Percentiles rank a stretch among this genome's conserved stretches.
Evolutionary conservation across 2,113 vertebrate species (phyloP).

Genomic region (Bubo scandiacus): DNA sequence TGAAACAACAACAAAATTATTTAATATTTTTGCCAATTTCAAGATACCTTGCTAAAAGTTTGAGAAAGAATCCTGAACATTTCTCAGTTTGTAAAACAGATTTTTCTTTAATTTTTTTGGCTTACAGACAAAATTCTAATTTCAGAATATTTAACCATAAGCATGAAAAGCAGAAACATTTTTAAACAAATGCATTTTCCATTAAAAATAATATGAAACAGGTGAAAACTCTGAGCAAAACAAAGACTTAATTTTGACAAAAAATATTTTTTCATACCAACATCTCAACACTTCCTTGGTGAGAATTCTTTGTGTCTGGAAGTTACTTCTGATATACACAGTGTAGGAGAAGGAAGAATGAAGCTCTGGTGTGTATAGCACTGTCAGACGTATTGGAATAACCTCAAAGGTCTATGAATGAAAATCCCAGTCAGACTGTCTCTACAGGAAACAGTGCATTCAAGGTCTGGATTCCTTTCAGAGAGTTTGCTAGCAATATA

Average conservation of each 20-base stretch:
- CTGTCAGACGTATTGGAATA: constrained; percentile 59
- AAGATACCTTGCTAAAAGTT: neutral
- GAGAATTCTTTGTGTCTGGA: constrained; percentile 56
- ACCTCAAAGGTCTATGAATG: constrained; percentile 58
- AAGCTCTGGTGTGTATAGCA: constrained; percentile 42
- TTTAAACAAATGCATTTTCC: constrained; percentile 28
- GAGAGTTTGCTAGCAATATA: constrained; percentile 52
- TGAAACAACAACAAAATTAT: neutral
- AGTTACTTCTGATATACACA: constrained; percentile 40
- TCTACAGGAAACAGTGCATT: constrained; percentile 44
- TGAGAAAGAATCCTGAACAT: neutral
- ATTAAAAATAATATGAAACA: constrained; percentile 15
- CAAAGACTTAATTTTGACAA: neutral
- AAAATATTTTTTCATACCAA: constrained; percentile 1
- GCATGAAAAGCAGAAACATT: constrained; percentile 6
- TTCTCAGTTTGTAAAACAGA: neutral
- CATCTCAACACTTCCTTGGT: constrained; percentile 54
- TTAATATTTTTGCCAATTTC: neutral
- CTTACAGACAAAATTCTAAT: neutral
- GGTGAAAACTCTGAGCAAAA: neutral
- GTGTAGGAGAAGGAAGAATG: constrained; percentile 44
- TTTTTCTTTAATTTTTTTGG: constrained; percentile 4
- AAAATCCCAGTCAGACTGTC: constrained; percentile 62
- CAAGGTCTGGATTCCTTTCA: constrained; percentile 53
- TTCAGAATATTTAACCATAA: constrained; percentile 28